Percentiles rank a stretch among this genome's conserved stretches.
phyloP scores from a whole-genome alignment of 2,797 vertebrate genomes.

The Hypotaenidia okinawae region DNA sequence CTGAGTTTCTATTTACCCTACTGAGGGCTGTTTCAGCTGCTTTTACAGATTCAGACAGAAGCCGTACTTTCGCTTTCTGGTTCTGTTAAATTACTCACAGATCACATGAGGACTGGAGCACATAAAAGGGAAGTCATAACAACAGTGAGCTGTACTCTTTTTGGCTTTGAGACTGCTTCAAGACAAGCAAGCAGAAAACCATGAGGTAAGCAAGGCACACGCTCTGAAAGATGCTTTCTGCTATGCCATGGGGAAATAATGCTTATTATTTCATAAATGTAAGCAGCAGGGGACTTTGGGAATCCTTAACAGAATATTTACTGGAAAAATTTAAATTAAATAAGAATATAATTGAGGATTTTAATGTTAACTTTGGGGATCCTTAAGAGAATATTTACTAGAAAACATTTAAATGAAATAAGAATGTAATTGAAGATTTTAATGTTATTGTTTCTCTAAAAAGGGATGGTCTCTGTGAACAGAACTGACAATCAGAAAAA shows the following conservation, averaged over 20 bases:
- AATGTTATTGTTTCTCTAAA: neutral
- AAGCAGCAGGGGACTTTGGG: neutral
- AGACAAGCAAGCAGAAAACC: neutral
- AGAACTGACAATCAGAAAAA: neutral
- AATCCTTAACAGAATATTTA: neutral
- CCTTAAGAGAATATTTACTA: neutral
- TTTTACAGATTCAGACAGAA: rapidly evolving
- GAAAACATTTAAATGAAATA: neutral
- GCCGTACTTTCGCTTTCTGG: neutral
- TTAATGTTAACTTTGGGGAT: neutral
- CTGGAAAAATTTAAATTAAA: neutral
- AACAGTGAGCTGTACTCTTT: neutral
- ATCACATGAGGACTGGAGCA: rapidly evolving
- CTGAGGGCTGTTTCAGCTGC: rapidly evolving
- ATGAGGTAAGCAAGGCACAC: constrained; percentile 48
- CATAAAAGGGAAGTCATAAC: neutral
- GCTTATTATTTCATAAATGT: neutral
- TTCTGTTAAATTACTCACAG: neutral
- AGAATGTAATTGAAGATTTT: neutral
- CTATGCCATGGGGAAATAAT: neutral
- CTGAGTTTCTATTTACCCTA: neutral
- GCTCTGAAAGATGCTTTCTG: neutral
- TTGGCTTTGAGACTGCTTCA: neutral
- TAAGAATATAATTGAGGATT: neutral
- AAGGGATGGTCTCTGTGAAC: neutral